These are phyloP conservation scores for Cygnus olor DNA, from an alignment of 2,797 vertebrate genomes.

Conservation along the genomic window DNA sequence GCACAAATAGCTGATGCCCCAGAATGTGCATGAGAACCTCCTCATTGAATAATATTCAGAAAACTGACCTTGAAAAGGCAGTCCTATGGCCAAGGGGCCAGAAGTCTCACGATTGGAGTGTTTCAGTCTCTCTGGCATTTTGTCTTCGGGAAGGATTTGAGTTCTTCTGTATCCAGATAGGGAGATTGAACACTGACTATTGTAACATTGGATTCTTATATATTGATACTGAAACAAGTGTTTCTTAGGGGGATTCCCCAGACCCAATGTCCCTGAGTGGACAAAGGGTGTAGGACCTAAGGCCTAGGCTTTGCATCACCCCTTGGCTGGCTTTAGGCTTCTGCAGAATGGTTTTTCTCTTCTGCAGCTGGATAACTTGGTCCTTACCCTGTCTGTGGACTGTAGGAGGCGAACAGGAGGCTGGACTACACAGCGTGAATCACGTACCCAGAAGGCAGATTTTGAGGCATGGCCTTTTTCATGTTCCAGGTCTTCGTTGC, in stretches of 20 bases:
- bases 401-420: background rate
- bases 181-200: background rate
- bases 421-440: background rate
- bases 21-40: background rate
- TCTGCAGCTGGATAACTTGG: background rate
- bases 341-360: background rate
- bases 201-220: background rate
- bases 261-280: background rate
- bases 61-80: background rate
- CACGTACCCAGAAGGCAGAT: background rate
- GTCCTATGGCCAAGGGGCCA: background rate
- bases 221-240: background rate
- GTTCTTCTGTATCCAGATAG: background rate
- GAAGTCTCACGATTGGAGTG: background rate
- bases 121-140: background rate
- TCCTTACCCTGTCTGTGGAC: background rate
- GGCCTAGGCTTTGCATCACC: background rate
- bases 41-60: background rate
- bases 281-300: background rate
- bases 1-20: background rate
- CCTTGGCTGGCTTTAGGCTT: background rate
- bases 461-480: background rate
- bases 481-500: background rate
- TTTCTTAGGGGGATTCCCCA: background rate
- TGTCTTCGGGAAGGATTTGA: background rate